These are phyloP conservation scores for Syrrhaptes paradoxus DNA, from an alignment of 2,113 vertebrate genomes.

Conservation along the genomic window DNA sequence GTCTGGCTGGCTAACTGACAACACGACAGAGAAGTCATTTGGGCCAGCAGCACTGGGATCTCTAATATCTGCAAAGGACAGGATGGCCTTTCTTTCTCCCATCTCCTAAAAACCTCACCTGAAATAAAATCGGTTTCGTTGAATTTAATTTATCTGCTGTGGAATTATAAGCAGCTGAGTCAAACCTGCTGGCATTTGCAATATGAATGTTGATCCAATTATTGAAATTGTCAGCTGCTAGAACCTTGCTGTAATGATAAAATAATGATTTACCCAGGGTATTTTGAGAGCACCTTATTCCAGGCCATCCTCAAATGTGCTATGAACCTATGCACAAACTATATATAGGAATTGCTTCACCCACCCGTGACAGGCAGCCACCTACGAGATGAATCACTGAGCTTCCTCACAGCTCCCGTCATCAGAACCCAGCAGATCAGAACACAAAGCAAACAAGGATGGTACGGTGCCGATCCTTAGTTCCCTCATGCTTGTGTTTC, in stretches of 20 bases:
- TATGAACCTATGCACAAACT: not conserved
- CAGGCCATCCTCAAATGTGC: not conserved
- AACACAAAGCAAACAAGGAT: not conserved
- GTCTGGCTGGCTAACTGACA: not conserved
- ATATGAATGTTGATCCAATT: not conserved
- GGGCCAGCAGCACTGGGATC: not conserved
- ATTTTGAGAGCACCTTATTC: constrained; percentile 33
- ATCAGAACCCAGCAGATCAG: not conserved
- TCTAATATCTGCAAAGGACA: not conserved
- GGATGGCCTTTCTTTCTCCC: not conserved
- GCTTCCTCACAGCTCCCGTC: not conserved
- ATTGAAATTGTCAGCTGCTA: constrained; percentile 34
- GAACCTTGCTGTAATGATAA: not conserved
- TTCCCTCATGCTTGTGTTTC: not conserved
- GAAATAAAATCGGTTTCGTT: not conserved
- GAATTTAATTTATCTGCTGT: not conserved
- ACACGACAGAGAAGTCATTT: rapidly evolving
- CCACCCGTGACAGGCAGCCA: constrained; percentile 52
- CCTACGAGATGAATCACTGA: constrained; percentile 48
- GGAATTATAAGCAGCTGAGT: constrained; percentile 14
- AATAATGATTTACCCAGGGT: not conserved
- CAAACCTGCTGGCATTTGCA: constrained; percentile 36
- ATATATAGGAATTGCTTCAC: constrained; percentile 34
- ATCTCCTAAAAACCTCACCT: not conserved
- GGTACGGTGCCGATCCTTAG: not conserved